Conservation (phyloP, 2,797 vertebrate genomes). For the Channallabes apus region DNA sequence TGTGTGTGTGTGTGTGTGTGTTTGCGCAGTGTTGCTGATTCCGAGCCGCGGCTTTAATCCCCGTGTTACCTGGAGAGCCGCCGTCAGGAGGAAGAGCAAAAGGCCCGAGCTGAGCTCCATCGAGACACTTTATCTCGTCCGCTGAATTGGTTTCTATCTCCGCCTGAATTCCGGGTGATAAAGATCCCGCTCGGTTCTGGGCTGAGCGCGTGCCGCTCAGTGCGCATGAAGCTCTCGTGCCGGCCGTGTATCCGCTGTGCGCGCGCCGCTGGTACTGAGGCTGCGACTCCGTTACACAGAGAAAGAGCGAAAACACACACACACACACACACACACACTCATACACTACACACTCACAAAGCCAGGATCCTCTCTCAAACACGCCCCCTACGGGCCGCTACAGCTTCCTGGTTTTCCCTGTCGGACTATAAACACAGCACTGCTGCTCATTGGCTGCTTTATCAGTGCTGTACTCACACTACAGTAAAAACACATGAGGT, state of each 20-base stretch:
- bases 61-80: slow-evolving; percentile 77
- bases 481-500: too few species aligned
- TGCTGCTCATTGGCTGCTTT: too few species aligned
- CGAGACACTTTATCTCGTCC: slow-evolving; percentile 40
- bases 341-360: slow-evolving; percentile 1
- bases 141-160: neutral
- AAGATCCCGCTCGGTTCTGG: slow-evolving; percentile 63
- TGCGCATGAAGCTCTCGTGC: slow-evolving; percentile 70
- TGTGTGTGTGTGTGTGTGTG: neutral
- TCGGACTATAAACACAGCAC: neutral
- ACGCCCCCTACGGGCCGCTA: slow-evolving; percentile 60
- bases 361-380: slow-evolving; percentile 55
- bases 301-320: slow-evolving; percentile 44
- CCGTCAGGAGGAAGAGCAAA: slow-evolving; percentile 70
- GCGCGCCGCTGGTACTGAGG: slow-evolving; percentile 75
- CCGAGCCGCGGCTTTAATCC: slow-evolving; percentile 60
- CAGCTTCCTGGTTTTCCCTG: neutral
- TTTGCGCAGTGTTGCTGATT: neutral
- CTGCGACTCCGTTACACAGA: slow-evolving; percentile 61
- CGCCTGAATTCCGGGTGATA: slow-evolving; percentile 59
- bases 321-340: slow-evolving; percentile 18
- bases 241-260: slow-evolving; percentile 63
- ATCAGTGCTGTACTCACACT: too few species aligned
- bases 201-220: slow-evolving; percentile 57
- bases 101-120: slow-evolving; percentile 73